Evolutionary conservation across 35 echinoderm and acorn worm genomes (phyloP).

Genomic region (Apostichopus californicus): DNA sequence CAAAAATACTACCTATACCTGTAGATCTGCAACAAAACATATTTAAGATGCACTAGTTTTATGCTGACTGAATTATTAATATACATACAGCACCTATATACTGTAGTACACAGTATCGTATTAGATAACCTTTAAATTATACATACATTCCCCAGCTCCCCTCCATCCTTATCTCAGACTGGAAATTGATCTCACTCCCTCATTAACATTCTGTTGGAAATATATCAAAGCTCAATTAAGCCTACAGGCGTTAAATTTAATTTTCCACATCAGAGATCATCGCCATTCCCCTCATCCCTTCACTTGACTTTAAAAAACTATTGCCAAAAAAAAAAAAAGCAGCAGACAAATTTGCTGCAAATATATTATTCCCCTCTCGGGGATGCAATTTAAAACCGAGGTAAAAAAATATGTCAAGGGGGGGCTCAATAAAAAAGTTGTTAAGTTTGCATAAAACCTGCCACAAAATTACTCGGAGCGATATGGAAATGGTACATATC

Average conservation of each 20-base stretch:
- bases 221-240: conserved; percentile 4
- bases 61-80: no score
- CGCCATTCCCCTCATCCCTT: background rate
- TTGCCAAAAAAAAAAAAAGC: background rate
- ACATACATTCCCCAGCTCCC: background rate
- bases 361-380: background rate
- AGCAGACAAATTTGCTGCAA: conserved; percentile 17
- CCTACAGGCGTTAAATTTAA: conserved; percentile 17
- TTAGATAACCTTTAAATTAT: background rate
- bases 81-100: no score
- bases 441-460: background rate
- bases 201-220: background rate
- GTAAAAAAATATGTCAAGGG: conserved; percentile 19
- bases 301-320: background rate
- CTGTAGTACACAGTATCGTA: no score
- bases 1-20: no score
- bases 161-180: background rate
- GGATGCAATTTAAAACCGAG: conserved; percentile 7
- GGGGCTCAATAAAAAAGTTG: background rate
- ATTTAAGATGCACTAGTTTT: no score
- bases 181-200: background rate
- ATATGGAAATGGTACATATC: background rate
- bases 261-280: conserved; percentile 17
- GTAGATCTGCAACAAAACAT: no score
- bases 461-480: background rate